Percentiles rank a stretch among this genome's conserved stretches.
phyloP scores from a whole-genome alignment of 1,140 invertebrate genomes.

The Lordiphosa collinella region DNA sequence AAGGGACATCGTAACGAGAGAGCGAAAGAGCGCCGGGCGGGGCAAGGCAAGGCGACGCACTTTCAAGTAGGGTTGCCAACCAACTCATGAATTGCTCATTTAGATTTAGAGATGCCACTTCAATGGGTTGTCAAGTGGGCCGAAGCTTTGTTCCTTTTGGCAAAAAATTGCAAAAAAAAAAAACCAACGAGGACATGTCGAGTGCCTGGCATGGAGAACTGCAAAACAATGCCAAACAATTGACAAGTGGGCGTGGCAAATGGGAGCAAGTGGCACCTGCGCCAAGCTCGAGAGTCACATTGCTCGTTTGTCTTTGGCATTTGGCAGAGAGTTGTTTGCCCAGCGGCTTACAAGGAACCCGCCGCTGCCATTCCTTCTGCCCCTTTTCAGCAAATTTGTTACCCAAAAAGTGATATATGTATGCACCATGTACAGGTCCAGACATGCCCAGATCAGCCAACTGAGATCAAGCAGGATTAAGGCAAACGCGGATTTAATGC shows the following conservation, averaged over 20 bases:
- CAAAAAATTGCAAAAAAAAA: constrained; percentile 2
- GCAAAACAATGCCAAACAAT: constrained; percentile 65
- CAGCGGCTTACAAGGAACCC: constrained; percentile 22
- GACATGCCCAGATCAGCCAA: constrained; percentile 23
- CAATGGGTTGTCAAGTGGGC: constrained; percentile 54
- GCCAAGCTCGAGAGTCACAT: constrained; percentile 11
- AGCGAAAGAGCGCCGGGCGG: constrained; percentile 2
- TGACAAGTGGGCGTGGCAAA: constrained; percentile 32
- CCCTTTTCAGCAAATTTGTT: too few relatives aligned
- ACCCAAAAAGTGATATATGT: too few relatives aligned
- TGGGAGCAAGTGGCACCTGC: constrained; percentile 66
- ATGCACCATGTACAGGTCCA: constrained; percentile 5
- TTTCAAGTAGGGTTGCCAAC: constrained; percentile 70
- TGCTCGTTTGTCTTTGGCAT: constrained; percentile 56
- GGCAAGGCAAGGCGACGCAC: constrained; percentile 10
- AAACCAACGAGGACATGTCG: not conserved
- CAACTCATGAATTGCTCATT: constrained; percentile 75
- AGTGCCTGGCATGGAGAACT: constrained; percentile 17
- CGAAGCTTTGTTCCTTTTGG: constrained; percentile 22
- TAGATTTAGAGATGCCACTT: constrained; percentile 65
- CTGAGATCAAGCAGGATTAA: constrained; percentile 7
- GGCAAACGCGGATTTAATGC: constrained; percentile 9
- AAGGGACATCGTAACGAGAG: constrained; percentile 32
- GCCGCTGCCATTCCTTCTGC: not conserved
- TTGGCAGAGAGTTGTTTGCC: constrained; percentile 47